phyloP scores from a whole-genome alignment of 2,888 invertebrate species.

The Atherix ibis region DNA sequence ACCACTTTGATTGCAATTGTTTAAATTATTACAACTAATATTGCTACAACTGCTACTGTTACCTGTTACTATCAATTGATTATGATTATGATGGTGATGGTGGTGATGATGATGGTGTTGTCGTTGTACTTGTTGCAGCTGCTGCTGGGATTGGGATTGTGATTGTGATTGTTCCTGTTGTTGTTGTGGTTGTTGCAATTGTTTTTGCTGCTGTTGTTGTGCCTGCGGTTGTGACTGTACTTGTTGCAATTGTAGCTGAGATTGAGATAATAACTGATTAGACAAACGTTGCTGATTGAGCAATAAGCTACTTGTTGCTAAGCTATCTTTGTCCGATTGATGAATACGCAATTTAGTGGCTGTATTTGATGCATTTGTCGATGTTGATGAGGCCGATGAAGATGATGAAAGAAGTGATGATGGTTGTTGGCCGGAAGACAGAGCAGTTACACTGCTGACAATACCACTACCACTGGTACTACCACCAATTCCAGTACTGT shows the following conservation, averaged over 20 bases:
- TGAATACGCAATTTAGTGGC: background rate
- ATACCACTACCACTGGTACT: background rate
- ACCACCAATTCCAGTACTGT: conserved; percentile 1
- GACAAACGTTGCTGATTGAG: background rate
- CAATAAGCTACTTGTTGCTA: background rate
- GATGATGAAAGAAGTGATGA: too few relatives aligned
- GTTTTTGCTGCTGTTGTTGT: conserved; percentile 12
- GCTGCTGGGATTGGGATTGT: conserved; percentile 6
- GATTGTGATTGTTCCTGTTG: too few relatives aligned
- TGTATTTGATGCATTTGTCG: background rate
- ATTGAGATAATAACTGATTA: conserved; percentile 7
- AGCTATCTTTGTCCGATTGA: background rate
- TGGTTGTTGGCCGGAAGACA: background rate
- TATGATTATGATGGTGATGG: conserved; percentile 7
- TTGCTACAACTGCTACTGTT: background rate
- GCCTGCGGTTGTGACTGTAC: conserved; percentile 8
- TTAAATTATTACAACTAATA: conserved; percentile 3
- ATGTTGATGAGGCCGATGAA: background rate
- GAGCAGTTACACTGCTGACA: too few relatives aligned
- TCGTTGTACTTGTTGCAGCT: conserved; percentile 11
- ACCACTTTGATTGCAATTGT: conserved; percentile 2
- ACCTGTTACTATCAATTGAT: too few relatives aligned
- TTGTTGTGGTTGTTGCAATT: too few relatives aligned
- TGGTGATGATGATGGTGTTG: conserved; percentile 11
- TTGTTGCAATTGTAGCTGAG: conserved; percentile 10